Evolutionary conservation across 2,797 vertebrate genomes (phyloP).

Genomic region (Menidia menidia): DNA sequence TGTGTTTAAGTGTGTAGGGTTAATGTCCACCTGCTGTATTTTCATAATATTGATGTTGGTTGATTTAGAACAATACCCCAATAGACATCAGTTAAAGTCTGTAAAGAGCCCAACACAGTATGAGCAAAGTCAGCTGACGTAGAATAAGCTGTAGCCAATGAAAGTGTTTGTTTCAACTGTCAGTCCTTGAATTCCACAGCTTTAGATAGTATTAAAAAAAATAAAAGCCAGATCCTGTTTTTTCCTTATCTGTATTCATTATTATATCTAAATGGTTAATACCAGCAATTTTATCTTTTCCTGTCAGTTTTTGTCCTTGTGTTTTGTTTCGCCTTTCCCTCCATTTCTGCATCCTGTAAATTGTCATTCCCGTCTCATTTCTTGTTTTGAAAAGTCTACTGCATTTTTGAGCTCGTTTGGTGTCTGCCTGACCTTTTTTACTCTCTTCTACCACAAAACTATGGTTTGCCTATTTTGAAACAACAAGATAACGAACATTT

Average conservation of each 20-base stretch:
- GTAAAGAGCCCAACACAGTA: background rate
- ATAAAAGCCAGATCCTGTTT: constrained; percentile 16
- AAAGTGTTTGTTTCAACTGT: constrained; percentile 21
- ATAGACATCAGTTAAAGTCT: constrained; percentile 6
- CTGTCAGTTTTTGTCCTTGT: background rate
- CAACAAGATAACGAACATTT: constrained; percentile 6
- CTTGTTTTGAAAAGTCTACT: constrained; percentile 37
- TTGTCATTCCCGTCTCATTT: constrained; percentile 8
- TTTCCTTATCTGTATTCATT: constrained; percentile 25
- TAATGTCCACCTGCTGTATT: constrained; percentile 22
- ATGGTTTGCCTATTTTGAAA: background rate
- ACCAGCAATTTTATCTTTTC: constrained; percentile 29
- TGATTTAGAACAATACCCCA: constrained; percentile 25
- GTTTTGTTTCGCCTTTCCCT: background rate
- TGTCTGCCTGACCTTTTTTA: constrained; percentile 24
- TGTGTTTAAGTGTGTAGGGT: constrained; percentile 27
- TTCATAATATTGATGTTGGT: background rate
- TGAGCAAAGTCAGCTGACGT: background rate
- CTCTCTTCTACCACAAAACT: constrained; percentile 3
- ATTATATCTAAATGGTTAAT: constrained; percentile 18
- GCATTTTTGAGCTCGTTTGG: constrained; percentile 42
- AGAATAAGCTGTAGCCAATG: constrained; percentile 18
- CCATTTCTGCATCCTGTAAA: constrained; percentile 29
- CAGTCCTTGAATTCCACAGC: constrained; percentile 24
- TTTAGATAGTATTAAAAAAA: constrained; percentile 22